These are phyloP conservation scores for Rhea americana DNA, from an alignment of 2,113 vertebrate species.

Conservation along the genomic window DNA sequence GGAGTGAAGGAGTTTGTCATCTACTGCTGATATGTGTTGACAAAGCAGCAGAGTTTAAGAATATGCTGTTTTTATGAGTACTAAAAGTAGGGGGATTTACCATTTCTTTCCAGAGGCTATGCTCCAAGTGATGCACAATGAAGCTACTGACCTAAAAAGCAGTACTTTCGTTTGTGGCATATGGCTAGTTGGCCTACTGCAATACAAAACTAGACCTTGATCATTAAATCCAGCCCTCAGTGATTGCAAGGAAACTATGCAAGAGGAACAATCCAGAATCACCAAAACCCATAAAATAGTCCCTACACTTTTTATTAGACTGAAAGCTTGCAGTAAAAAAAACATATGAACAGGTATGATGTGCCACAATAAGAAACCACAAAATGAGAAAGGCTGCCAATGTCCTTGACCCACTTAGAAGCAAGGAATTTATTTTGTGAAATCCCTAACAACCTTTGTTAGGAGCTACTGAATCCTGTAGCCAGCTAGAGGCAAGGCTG, in stretches of 20 bases:
- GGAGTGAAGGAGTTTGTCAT: background rate
- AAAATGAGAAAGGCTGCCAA: background rate
- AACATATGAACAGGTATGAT: background rate
- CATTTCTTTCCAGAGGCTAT: background rate
- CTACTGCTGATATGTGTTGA: background rate
- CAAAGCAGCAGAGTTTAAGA: background rate
- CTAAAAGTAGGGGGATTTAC: background rate
- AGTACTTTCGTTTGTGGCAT: background rate
- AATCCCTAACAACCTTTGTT: background rate
- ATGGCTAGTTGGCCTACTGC: background rate
- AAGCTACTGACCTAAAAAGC: background rate
- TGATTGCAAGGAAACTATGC: background rate
- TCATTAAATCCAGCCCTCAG: background rate
- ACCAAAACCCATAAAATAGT: background rate
- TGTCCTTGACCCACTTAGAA: background rate
- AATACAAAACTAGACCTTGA: background rate
- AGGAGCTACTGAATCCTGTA: background rate
- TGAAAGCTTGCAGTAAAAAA: background rate
- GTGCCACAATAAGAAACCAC: background rate
- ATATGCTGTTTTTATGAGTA: background rate
- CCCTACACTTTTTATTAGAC: background rate
- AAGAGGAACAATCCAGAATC: background rate
- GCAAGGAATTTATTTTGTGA: background rate
- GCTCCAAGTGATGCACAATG: background rate
- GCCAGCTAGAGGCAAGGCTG: rapidly evolving